Percentiles rank a stretch among this genome's conserved stretches.
phyloP scores from a whole-genome alignment of 2,888 invertebrate species.

The Agonopterix subpropinquella region DNA sequence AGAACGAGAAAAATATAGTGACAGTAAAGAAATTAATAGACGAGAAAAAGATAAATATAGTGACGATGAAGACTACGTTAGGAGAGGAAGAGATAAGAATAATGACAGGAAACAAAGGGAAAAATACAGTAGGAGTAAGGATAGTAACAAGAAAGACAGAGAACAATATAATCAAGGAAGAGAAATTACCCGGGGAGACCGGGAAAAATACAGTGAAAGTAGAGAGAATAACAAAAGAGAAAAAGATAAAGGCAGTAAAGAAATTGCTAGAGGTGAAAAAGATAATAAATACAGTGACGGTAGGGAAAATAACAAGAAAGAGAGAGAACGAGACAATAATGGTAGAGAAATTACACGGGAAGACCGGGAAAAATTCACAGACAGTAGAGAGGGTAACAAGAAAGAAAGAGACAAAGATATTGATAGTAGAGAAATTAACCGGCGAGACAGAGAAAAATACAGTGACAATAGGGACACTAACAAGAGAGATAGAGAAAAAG shows the following conservation, averaged over 20 bases:
- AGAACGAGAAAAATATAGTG: slow-evolving; percentile 3
- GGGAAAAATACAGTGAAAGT: slow-evolving; percentile 5
- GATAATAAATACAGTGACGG: not conserved
- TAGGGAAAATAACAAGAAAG: too few relatives aligned
- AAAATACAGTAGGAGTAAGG: not conserved
- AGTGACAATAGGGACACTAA: slow-evolving; percentile 7
- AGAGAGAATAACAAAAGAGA: slow-evolving; percentile 6
- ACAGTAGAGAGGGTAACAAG: not conserved
- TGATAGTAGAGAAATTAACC: not conserved
- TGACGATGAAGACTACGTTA: slow-evolving; percentile 12
- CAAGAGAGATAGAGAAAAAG: not conserved
- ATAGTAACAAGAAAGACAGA: not conserved
- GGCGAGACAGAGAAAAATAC: not conserved
- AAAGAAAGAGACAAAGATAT: not conserved
- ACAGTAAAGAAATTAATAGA: slow-evolving; percentile 4
- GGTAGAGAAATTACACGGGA: too few relatives aligned
- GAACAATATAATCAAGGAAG: not conserved
- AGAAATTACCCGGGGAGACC: not conserved
- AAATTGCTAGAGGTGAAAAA: not conserved
- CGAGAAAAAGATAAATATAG: slow-evolving; percentile 10
- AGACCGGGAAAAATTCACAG: too few relatives aligned
- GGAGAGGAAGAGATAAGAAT: not conserved
- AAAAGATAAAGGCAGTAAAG: slow-evolving; percentile 11
- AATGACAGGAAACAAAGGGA: not conserved
- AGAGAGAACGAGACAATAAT: too few relatives aligned